Evolutionary conservation across 1,140 invertebrate genomes (phyloP).

Genomic region (Littorina saxatilis): DNA sequence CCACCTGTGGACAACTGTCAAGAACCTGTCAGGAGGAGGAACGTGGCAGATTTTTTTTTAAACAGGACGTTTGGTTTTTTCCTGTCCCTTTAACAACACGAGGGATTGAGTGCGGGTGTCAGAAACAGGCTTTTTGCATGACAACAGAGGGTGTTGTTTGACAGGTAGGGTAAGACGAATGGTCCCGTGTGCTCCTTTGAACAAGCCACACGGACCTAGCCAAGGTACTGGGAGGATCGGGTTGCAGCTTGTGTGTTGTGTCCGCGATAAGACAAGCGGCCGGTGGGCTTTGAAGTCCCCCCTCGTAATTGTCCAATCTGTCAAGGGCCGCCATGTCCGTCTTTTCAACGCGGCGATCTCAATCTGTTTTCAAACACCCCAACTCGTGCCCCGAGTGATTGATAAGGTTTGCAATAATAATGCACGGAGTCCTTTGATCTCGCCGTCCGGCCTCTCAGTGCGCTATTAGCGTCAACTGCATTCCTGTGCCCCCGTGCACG

Average conservation of each 20-base stretch:
- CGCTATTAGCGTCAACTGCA: constrained; percentile 13
- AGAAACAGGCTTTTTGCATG: too few relatives aligned
- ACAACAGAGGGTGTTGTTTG: not conserved
- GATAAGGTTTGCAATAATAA: constrained; percentile 57
- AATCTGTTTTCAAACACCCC: constrained; percentile 71
- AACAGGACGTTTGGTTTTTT: too few relatives aligned
- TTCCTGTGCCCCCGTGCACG: constrained; percentile 17
- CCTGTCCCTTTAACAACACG: too few relatives aligned
- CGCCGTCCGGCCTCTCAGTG: constrained; percentile 1
- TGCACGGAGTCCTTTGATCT: constrained; percentile 61
- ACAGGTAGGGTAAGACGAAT: not conserved
- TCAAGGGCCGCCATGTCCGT: constrained; percentile 60
- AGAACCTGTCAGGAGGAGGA: too few relatives aligned
- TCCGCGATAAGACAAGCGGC: constrained; percentile 54
- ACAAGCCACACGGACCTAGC: not conserved
- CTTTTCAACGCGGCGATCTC: constrained; percentile 65
- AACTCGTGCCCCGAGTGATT: constrained; percentile 66
- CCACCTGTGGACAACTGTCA: too few relatives aligned
- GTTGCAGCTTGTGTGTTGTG: not conserved
- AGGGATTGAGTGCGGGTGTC: too few relatives aligned
- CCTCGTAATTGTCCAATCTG: constrained; percentile 62
- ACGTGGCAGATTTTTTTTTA: too few relatives aligned
- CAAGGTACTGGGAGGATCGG: not conserved
- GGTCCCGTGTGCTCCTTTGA: not conserved
- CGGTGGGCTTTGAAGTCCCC: constrained; percentile 57